These are phyloP conservation scores for Mormyrops boulengeri DNA, from an alignment of 2,797 vertebrate genomes.

Conservation along the genomic window DNA sequence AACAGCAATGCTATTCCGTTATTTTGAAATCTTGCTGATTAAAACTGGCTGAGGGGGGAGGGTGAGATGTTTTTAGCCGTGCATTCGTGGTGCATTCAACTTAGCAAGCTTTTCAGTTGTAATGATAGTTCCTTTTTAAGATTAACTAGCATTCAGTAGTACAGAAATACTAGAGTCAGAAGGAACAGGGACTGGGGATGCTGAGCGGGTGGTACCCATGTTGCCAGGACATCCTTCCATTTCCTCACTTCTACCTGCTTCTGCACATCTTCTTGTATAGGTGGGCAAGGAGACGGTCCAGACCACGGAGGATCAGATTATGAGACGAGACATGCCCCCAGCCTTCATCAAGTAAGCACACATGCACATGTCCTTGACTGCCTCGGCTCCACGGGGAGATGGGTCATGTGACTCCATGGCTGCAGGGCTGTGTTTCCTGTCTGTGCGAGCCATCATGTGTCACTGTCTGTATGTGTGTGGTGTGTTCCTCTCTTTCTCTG, in stretches of 20 bases:
- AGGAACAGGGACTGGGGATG: background rate
- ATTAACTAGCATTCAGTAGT: background rate
- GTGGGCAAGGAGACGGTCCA: conserved; percentile 98
- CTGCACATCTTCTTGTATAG: conserved; percentile 52
- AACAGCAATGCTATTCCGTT: background rate
- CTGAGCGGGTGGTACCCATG: background rate
- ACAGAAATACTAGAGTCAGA: background rate
- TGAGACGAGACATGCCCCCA: conserved; percentile 98
- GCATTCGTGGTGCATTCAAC: background rate
- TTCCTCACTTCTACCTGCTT: background rate
- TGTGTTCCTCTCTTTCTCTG: background rate
- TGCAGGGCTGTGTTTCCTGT: background rate
- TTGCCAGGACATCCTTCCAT: background rate
- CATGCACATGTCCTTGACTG: conserved; percentile 13
- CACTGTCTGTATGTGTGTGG: background rate
- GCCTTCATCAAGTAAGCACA: conserved; percentile 92
- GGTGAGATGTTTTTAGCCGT: background rate
- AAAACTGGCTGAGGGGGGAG: background rate
- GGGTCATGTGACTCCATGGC: background rate
- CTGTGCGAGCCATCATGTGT: background rate
- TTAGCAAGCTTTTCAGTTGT: background rate
- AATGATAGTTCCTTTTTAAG: background rate
- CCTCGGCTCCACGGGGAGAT: background rate
- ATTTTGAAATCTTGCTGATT: background rate
- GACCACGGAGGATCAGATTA: conserved; percentile 95